Base-by-base conservation (phyloP, 2,113 vertebrate genomes). In the Perca schrenkii region DNA sequence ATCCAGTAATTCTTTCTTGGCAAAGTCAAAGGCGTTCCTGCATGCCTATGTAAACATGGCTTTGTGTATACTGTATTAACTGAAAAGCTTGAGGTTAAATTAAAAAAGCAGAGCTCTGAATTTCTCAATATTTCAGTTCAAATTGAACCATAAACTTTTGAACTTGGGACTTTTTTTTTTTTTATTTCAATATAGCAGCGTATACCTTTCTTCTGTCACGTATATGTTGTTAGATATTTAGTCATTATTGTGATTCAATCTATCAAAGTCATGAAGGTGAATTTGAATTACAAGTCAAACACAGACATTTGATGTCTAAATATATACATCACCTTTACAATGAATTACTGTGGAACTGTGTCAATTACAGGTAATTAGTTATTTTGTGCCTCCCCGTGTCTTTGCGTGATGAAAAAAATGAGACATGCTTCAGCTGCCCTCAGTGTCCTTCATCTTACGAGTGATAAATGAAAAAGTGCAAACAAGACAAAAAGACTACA, bases 21-120 rank as follows among this genome's bases (percentile, higher is more conserved):
- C 89, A 80, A 31, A 68, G 57, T 57, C 21, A 21, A 79, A 88
- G 62, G 73, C 71, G 65, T 74, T 72, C 22, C 50, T 84, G 61
- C 63, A 61, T 49, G 67, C 62, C 70, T 83, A n/a, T 84, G 79
- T 88, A 90, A 91, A 92, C 88, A 90, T 16, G 25, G 34, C 68
- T 7, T 7, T 83, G 62, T 84, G 34, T 80, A 50, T 36, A 63
- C 67, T 86, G 74, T 43, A 79, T 88, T 79, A 86, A 85, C 78
- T 52, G 36, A 88, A 86, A 67, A 47, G 67, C 61, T 16, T 57
- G 12, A 64, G 46, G 15, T 80, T 25, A 80, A 88, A 83, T 75
- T 53, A 67, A 85, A 82, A 36, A 64, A n/a, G 10, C 46, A 34
- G 16, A 75, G 34, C 22, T 17, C 15, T 60, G 10, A 16, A 43